Evolutionary conservation across 2,797 vertebrate genomes (phyloP), one percentile per base, ranked within the genome.

Genomic region (Onychomys torridus): DNA sequence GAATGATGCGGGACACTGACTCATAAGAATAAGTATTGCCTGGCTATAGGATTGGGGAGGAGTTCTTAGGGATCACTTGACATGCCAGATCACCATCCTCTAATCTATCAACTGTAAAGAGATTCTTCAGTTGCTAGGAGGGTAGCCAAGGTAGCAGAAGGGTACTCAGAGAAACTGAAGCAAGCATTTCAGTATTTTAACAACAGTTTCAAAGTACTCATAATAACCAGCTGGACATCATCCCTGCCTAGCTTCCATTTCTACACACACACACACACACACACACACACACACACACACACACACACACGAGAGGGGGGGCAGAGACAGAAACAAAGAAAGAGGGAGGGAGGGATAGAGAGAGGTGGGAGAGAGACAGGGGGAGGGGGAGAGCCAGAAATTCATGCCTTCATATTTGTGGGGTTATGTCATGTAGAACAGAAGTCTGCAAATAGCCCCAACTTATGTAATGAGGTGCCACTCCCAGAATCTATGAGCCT

Each of bases 301-400:
- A 84, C 17, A 40, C 55, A 81, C 82, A 49, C 46, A 49, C 46
- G 17, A 12, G 11, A 32, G 5, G 13, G 10, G n/a, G n/a, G n/a
- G n/a, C n/a, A 43, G 25, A 43, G 23, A 75, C 3, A 40, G 37
- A 73, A 0, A 16, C 5, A 16, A 14, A 67, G 32, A 67, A 40
- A 75, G 5, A 3, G 21, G 9, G 17, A 9, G 16, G n/a, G 21
- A 0, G 2, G 23, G 40, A 5, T 4, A 6, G 5, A 19, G 34
- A 6, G 21, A n/a, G 52, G 78, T 13, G 21, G 5, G 21, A 8
- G 55, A 37, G 55, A 59, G 55, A 57, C 52, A 37, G 52, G n/a
- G 49, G n/a, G 21, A 59, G 34, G 23, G 34, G n/a, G 77, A 34
- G 32, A 61, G 23, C 23, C 73, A 46, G 3, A 8, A 73, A 88